Evolutionary conservation across 1,140 invertebrate species (phyloP), one percentile per base, ranked within the genome.

Genomic region (Drosophila melanogaster): DNA sequence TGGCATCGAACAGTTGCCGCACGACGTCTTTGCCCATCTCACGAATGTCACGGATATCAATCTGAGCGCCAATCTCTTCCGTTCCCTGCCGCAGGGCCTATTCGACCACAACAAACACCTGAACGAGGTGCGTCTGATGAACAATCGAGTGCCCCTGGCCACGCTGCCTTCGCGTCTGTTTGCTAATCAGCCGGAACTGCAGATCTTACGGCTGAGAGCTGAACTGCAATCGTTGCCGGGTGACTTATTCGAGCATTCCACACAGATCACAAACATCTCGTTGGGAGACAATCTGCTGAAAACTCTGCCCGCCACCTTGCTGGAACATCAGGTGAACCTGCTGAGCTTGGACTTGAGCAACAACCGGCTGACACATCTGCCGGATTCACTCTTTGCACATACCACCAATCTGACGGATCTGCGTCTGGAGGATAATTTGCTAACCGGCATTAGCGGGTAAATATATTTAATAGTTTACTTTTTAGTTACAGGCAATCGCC

Each of bases 21-120:
- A 92, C 4, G 93, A 94, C 58, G 91, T 95, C 38, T 95, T 96
- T 74, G 90, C 92, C 2, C 92, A 94, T 47, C 81, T 96, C 22
- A 92, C 81, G 26, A 94, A 94, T 66, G 90, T 96, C 12, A 93
- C 92, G 57, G 92, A 93, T 61, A 80, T 95, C n/a, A 94, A 94
- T 77, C 90, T 96, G 44, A 94, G 93, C 62, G 92, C 90, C 11
- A 96, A 95, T 81, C 93, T 93, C 61, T 94, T 96, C 71, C 93
- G 92, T 1, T 90, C 92, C 12, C 75, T 96, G 54, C 95, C 95
- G 11, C 92, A 93, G 61, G 93, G 93, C 67, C 79, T 96, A 35
- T 95, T 96, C 67, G 79, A 80, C 50, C 92, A 93, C 54, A 95
- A 94, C 65, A 80, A 83, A 15, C 92, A 93, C 65, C 91, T 95